A percentile compares a stretch with the other conserved stretches of the same genome.
phyloP scores from a whole-genome alignment of 2,888 invertebrate genomes.

The Rotaria macrura region DNA sequence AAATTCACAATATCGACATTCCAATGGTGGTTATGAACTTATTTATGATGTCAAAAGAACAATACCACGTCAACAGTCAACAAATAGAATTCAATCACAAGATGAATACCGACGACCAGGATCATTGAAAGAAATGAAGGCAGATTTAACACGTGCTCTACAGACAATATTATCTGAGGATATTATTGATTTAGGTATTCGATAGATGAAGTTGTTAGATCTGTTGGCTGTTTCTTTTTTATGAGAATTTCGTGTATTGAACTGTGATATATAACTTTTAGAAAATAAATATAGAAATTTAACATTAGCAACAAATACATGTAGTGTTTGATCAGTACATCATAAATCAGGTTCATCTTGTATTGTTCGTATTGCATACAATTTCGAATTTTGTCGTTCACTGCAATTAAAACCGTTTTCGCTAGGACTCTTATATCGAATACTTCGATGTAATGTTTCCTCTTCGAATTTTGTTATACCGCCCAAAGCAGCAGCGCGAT shows the following conservation, averaged over 20 bases:
- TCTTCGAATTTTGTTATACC: neutral
- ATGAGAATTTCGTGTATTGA: neutral
- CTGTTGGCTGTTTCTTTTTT: neutral
- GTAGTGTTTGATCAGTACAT: no score
- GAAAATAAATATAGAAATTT: neutral
- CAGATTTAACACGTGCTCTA: constrained; percentile 1
- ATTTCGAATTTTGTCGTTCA: neutral
- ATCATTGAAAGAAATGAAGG: neutral
- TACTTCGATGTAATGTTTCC: neutral
- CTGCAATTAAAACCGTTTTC: no score
- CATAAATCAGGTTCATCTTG: neutral
- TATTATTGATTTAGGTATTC: neutral
- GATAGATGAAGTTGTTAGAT: neutral
- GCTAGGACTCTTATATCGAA: no score
- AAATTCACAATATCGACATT: neutral
- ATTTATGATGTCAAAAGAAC: neutral
- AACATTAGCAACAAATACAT: neutral
- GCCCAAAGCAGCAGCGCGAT: neutral
- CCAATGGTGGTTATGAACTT: neutral
- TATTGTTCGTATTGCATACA: neutral
- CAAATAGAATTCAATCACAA: neutral
- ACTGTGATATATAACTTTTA: neutral
- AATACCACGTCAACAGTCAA: neutral
- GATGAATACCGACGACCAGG: neutral
- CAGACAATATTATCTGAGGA: neutral